Evolutionary conservation across 1,140 invertebrate genomes (phyloP).

Genomic region (Procambarus clarkii): DNA sequence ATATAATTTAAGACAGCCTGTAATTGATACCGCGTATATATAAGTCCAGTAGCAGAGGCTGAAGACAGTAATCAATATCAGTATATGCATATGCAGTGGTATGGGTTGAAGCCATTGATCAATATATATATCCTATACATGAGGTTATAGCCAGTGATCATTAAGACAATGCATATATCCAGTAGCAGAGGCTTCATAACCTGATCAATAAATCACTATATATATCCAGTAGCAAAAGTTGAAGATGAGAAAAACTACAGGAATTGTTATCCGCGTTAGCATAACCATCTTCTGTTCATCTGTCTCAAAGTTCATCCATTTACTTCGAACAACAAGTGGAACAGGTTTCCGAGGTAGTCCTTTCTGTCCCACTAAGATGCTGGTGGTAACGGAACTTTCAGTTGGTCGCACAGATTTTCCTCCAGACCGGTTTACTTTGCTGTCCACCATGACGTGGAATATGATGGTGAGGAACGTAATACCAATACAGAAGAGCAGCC

Average conservation of each 20-base stretch:
- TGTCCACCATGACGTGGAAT: slow-evolving; percentile 42
- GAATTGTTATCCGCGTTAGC: background rate
- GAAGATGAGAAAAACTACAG: slow-evolving; percentile 18
- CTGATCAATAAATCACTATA: background rate
- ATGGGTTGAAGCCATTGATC: background rate
- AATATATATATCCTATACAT: slow-evolving; percentile 39
- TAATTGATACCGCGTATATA: too few species aligned
- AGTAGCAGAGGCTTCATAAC: too few species aligned
- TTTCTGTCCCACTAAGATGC: slow-evolving; percentile 8
- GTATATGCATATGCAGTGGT: too few species aligned
- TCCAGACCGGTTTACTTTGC: background rate
- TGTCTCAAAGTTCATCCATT: background rate
- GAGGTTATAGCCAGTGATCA: too few species aligned
- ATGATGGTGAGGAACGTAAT: slow-evolving; percentile 59
- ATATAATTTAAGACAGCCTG: too few species aligned
- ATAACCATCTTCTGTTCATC: background rate
- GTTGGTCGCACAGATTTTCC: background rate
- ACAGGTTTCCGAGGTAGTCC: background rate
- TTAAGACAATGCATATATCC: too few species aligned
- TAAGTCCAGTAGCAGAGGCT: background rate
- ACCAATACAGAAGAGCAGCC: slow-evolving; percentile 52
- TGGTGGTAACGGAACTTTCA: background rate
- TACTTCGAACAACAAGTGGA: background rate
- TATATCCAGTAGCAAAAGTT: slow-evolving; percentile 48
- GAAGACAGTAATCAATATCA: too few species aligned